Evolutionary conservation across 1,140 invertebrate genomes (phyloP), one percentile per base, ranked within the genome.

Genomic region (Pseudoatta argentina): DNA sequence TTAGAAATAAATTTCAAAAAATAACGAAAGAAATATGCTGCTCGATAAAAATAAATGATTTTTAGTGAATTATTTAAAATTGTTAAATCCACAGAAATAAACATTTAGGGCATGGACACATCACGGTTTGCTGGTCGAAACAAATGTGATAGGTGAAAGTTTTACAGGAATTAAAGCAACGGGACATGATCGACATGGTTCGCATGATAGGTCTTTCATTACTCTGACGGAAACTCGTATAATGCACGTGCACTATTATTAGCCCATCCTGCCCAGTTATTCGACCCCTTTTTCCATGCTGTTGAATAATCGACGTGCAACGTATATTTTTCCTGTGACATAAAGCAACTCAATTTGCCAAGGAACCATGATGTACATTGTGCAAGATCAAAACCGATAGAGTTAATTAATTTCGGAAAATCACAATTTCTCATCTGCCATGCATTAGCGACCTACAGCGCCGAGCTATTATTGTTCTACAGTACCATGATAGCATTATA

Each of bases 401-500:
- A 34, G 39, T 44, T 71, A 71, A 71, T 57, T 71, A 30, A 44
- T 44, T 81, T 71, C 51, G 64, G 30, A 81, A 71, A 59, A 57
- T 71, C 53, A 34, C 39, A 71, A 71, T 81, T 81, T 59, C 34
- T 18, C 34, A n/a, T 61, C 30, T 27, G 51, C 5, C 64, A 27
- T 21, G 39, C 53, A 39, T 66, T 39, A 53, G 59, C 59, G 61
- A 75, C n/a, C 3, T 24, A 2, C 18, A 63, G 18, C 3, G 30
- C 44, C 21, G 39, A n/a, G 61, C 48, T 24, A 21, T 86, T 82
- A 86, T 57, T 67, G 44, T 86, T 81, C 71, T 64, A 82, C 48
- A 57, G 64, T 44, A 44, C 27, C 27, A 59, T 66, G 48, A 59
- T 76, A 59, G 63, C 24, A 78, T 86, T 71, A 48, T n/a, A n/a